Evolutionary conservation across 1,140 invertebrate species (phyloP).

Genomic region (Neuroterus valhalla): DNA sequence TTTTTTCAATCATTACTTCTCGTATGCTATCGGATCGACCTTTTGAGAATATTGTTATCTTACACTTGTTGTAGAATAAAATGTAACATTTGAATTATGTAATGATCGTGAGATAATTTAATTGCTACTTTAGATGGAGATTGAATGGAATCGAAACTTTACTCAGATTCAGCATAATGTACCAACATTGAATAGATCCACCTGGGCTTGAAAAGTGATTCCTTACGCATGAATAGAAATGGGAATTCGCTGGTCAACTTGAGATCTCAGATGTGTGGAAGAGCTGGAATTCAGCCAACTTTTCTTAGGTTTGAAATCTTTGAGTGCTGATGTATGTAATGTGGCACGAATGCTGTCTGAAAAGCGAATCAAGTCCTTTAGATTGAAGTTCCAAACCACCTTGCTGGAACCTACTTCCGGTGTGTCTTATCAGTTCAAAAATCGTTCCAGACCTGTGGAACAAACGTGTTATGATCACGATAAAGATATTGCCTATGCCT

Average conservation of each 20-base stretch:
- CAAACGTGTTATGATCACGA: too few species aligned
- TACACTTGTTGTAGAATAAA: too few species aligned
- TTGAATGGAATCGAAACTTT: conserved; percentile 2
- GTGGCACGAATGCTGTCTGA: background rate
- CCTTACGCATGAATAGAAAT: background rate
- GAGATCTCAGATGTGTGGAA: background rate
- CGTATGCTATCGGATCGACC: too few species aligned
- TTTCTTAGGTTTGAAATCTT: background rate
- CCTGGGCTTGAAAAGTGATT: background rate
- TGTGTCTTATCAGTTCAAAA: too few species aligned
- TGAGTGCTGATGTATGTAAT: background rate
- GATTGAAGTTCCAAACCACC: too few species aligned
- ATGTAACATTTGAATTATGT: background rate
- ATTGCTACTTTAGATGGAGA: background rate
- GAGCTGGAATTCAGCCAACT: background rate
- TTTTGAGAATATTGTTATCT: too few species aligned
- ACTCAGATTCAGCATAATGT: background rate
- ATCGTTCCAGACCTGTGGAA: too few species aligned
- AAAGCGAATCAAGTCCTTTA: background rate
- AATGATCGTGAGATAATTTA: background rate
- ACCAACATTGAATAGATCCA: conserved; percentile 2
- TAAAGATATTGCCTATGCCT: too few species aligned
- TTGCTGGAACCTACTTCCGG: too few species aligned
- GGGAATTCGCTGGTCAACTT: conserved; percentile 2
- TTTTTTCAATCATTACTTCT: too few species aligned